Percentiles rank a stretch among this genome's conserved stretches.
Conservation (phyloP, 2,888 invertebrate species). For the Philereme transversata region DNA sequence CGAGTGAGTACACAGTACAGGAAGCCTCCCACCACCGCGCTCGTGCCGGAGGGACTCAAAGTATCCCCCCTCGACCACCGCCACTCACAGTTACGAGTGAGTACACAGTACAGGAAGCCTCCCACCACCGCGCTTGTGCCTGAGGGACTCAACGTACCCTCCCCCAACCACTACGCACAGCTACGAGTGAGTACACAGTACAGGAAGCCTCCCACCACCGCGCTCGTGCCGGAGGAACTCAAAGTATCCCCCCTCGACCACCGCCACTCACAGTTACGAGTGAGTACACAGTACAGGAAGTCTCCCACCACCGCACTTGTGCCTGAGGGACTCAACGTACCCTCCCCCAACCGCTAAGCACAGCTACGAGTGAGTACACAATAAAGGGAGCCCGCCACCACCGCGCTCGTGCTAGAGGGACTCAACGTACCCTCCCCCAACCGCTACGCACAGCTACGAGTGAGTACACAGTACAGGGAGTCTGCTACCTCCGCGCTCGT, state of each 20-base stretch:
- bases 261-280: no score
- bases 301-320: no score
- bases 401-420: constrained; percentile 87
- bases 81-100: constrained; percentile 52
- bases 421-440: no score
- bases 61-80: constrained; percentile 92
- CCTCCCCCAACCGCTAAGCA: constrained; percentile 86
- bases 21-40: not conserved
- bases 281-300: no score
- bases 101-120: not conserved
- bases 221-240: constrained; percentile 86
- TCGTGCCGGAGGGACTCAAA: constrained; percentile 82
- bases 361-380: constrained; percentile 44
- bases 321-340: constrained; percentile 88
- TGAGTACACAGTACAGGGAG: no score
- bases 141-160: constrained; percentile 44
- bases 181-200: no score
- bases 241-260: no score
- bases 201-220: constrained; percentile 46
- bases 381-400: constrained; percentile 28
- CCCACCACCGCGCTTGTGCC: constrained; percentile 86
- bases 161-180: no score
- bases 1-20: not conserved
- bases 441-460: no score
- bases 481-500: no score